Base-by-base conservation (phyloP, 64 coral and sea anemone species). In the Cladopsammia gracilis region DNA sequence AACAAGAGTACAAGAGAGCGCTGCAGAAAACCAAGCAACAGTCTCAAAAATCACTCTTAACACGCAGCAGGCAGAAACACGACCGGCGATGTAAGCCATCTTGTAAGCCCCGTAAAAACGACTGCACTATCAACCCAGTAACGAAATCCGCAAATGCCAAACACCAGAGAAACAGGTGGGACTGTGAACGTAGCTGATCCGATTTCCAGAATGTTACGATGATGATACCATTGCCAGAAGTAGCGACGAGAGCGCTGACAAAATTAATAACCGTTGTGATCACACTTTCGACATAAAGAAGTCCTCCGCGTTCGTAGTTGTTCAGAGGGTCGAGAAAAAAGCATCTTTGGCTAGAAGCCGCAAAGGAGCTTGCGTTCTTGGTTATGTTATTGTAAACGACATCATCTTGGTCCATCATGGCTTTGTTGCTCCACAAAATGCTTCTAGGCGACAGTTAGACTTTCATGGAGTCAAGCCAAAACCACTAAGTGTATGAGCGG, bases 1-100 rank as follows among this genome's bases (percentile, higher is more conserved):
- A 24, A 91, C 46, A 16, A 75, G 26, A 7, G 56, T 20, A 59
- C 89, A 91, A 11, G 89, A 82, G 2, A 83, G 23, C 1, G 89
- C 89, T 20, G 89, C 76, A 45, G 89, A 91, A 58, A 91, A 71
- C 89, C 89, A 91, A 8, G 89, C 89, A 5, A 91, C 64, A 5
- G 62, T 71, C 65, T 91, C 89, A 5, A 26, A 71, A 22, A 91
- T 47, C 16, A 91, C 23, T 42, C 89, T 70, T 0, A 66, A 9
- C 2, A 66, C 70, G 64, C 89, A 91, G 14, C n/a, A 50, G 9
- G 56, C 4, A 14, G 46, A 58, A 13, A 4, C 14, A 16, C 83
- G 57, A 14, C 65, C 77, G 51, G 44, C 20, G 0, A 91, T 45
- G 62, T 79, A 73, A 23, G 89, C 89, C 4, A 74, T 46, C 25